Evolutionary conservation across 2,888 invertebrate genomes (phyloP).

Genomic region (Clepsis dumicolana): DNA sequence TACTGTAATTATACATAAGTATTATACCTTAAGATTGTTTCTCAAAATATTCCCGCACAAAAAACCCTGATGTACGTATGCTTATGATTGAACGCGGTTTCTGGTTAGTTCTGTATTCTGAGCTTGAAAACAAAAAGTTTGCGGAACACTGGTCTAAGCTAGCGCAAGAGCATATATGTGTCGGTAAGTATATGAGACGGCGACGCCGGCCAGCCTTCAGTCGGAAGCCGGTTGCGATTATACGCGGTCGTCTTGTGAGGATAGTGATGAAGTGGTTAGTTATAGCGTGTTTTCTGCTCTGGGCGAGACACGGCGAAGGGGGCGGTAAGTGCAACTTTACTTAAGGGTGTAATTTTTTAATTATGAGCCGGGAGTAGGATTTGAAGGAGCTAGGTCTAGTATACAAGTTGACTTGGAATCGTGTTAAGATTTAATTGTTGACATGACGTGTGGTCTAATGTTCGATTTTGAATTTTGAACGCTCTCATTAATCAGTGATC

Average conservation of each 20-base stretch:
- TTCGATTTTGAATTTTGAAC: too few species aligned
- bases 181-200: slow-evolving; percentile 61
- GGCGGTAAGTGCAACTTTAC: slow-evolving; percentile 64
- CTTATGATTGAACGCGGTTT: too few species aligned
- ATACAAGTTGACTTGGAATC: not conserved
- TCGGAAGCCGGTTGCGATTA: slow-evolving; percentile 62
- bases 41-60: too few species aligned
- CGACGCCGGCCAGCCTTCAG: slow-evolving; percentile 58
- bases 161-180: slow-evolving; percentile 52
- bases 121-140: too few species aligned
- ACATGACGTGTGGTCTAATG: too few species aligned
- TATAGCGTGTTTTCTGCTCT: slow-evolving; percentile 66
- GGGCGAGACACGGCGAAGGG: slow-evolving; percentile 62
- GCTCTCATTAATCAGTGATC: too few species aligned
- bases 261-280: slow-evolving; percentile 79
- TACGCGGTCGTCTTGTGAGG: slow-evolving; percentile 60
- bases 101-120: too few species aligned
- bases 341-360: not conserved
- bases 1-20: too few species aligned
- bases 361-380: not conserved
- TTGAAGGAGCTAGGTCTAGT: not conserved
- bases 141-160: too few species aligned
- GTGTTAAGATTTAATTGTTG: not conserved
- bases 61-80: too few species aligned
- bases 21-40: too few species aligned